Evolutionary conservation across 2,113 vertebrate species (phyloP), one percentile per base, ranked within the genome.

Genomic region (Myrmecobius fasciatus): DNA sequence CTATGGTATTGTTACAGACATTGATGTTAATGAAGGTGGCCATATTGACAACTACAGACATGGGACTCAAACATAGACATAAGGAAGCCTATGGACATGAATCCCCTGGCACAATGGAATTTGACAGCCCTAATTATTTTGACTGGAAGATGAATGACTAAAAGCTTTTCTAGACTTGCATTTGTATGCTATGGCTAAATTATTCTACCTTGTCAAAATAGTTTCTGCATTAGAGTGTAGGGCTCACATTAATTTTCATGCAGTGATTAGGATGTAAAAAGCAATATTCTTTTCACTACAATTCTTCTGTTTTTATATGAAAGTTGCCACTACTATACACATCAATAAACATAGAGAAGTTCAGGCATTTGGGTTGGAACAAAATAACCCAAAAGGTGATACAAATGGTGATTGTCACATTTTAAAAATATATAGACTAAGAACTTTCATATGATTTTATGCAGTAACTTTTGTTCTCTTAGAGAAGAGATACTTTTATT

Each of bases 121-220:
- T 96, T 97, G 97, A 97, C 97, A 98, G 47, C 22, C 24, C 48
- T 97, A 97, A 98, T 96, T 97, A 96, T 95, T 89, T 95, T 97
- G 92, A 97, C 94, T 97, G 52, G 90, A 95, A 98, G 93, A 97
- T 94, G 53, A 96, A 97, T 97, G 90, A 96, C 95, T 97, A 90
- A 26, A 0, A 93, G 47, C 51, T 96, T 53, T 92, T 93, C 92
- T 17, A 12, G 1, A n/a, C 95, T 97, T 96, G 93, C 36, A 91
- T 97, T 96, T 89, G 88, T 94, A 96, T 95, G 52, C 96, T 46
- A 93, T 98, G 89, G 96, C 96, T 97, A 97, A 98, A 97, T n/a
- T 92, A 52, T 96, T 97, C 91, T 3, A 2, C 93, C 31, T 94
- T 96, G 0, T 92, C 95, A 95, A 96, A 96, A 12, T 92, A 93